Evolutionary conservation across 2,113 vertebrate species (phyloP).

Genomic region (Scomber colias): DNA sequence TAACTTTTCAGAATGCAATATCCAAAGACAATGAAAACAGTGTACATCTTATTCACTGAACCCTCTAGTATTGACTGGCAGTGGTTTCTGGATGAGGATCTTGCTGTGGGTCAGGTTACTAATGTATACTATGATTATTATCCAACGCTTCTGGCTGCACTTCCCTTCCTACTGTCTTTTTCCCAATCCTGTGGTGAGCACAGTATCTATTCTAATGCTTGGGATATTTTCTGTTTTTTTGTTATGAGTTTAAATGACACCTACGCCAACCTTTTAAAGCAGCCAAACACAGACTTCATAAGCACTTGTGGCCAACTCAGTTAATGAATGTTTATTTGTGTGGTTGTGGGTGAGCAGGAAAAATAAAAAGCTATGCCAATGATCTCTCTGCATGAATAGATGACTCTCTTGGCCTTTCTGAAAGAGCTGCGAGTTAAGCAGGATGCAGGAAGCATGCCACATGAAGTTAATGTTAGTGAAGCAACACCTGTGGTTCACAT

Average conservation of each 20-base stretch:
- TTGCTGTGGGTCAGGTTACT: conserved; percentile 16
- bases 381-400: background rate
- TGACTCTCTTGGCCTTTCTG: conserved; percentile 26
- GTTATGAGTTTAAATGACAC: background rate
- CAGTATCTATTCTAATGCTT: background rate
- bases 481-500: conserved; percentile 29
- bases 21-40: background rate
- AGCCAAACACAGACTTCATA: background rate
- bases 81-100: conserved; percentile 1
- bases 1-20: background rate
- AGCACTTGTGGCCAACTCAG: conserved; percentile 1
- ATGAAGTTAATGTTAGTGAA: conserved; percentile 23
- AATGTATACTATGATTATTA: conserved; percentile 19
- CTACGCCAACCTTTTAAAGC: background rate
- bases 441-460: conserved; percentile 28
- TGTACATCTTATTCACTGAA: conserved; percentile 10
- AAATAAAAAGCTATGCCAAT: background rate
- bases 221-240: background rate
- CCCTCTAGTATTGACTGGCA: conserved; percentile 2
- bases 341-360: background rate
- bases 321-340: background rate
- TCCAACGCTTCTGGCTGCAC: background rate
- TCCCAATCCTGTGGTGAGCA: background rate
- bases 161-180: background rate
- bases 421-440: conserved; percentile 7